Conservation (phyloP, 2,113 vertebrate species). For the Gnathochromis pfefferi region DNA sequence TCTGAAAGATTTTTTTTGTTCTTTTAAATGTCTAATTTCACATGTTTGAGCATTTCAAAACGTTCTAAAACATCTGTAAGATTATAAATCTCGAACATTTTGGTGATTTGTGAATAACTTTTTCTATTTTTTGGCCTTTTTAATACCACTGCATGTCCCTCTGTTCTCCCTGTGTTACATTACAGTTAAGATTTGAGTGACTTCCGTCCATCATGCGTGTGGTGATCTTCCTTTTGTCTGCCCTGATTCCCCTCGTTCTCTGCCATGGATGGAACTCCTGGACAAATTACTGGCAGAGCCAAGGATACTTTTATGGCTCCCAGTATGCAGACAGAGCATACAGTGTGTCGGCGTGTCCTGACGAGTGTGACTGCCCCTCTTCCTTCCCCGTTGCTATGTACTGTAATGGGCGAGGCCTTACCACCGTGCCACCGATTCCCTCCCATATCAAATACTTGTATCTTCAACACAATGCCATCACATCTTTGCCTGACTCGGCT, state of each 20-base stretch:
- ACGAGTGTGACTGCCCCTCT: conserved; percentile 89
- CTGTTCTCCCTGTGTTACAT: background rate
- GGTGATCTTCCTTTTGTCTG: conserved; percentile 43
- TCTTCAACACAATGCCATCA: conserved; percentile 89
- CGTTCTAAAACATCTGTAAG: background rate
- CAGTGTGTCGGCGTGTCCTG: conserved; percentile 75
- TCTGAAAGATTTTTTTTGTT: background rate
- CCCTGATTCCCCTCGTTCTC: conserved; percentile 66
- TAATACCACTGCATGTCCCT: background rate
- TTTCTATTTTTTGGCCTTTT: background rate
- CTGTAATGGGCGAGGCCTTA: conserved; percentile 84
- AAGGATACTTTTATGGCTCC: conserved; percentile 31
- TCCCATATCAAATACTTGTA: conserved; percentile 90
- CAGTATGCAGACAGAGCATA: conserved; percentile 43
- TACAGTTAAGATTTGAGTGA: background rate
- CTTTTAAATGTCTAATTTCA: background rate
- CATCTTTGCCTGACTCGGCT: conserved; percentile 77
- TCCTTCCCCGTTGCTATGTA: conserved; percentile 89
- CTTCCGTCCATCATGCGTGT: conserved; percentile 80
- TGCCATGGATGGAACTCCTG: conserved; percentile 77
- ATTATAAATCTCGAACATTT: background rate
- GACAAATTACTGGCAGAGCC: conserved; percentile 73
- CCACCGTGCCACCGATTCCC: conserved; percentile 82
- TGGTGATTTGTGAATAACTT: background rate
- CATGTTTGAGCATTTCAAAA: background rate